Percentiles rank a stretch among this genome's conserved stretches.
Evolutionary conservation across 2,888 invertebrate species (phyloP).

Genomic region (Callimorpha dominula): DNA sequence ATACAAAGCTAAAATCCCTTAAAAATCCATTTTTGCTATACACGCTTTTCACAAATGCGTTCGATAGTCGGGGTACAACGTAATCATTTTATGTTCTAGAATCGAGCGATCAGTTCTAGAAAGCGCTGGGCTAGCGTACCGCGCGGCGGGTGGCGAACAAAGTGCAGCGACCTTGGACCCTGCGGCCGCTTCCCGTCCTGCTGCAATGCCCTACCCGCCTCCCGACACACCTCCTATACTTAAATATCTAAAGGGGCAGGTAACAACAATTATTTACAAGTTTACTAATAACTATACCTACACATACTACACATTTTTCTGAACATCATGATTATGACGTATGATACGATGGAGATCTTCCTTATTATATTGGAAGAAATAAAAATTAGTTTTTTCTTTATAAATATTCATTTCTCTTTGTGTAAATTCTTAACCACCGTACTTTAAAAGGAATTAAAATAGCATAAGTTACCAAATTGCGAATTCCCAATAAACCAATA

Average conservation of each 20-base stretch:
- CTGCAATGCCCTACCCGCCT: conserved; percentile 75
- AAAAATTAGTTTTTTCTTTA: too few relatives aligned
- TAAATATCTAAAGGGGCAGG: conserved; percentile 80
- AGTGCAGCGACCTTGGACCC: conserved; percentile 48
- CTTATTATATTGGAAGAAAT: too few relatives aligned
- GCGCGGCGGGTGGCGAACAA: conserved; percentile 75
- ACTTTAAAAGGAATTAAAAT: too few relatives aligned
- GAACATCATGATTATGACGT: too few relatives aligned
- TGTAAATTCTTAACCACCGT: too few relatives aligned
- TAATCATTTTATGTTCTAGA: conserved; percentile 49
- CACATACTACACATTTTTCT: neutral
- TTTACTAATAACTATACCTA: too few relatives aligned
- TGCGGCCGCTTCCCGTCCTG: conserved; percentile 57
- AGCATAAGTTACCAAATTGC: too few relatives aligned
- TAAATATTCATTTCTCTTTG: too few relatives aligned
- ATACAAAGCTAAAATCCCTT: neutral
- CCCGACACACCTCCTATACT: conserved; percentile 75
- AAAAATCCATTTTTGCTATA: conserved; percentile 3
- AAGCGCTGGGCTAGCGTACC: conserved; percentile 77
- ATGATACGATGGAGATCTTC: too few relatives aligned
- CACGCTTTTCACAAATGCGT: conserved; percentile 2
- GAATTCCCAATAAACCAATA: too few relatives aligned
- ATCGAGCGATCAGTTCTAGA: conserved; percentile 81
- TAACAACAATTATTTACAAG: neutral
- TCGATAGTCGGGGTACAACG: neutral